phyloP scores from a whole-genome alignment of 2,113 vertebrate genomes.

The Romanogobio albipinnatus region DNA sequence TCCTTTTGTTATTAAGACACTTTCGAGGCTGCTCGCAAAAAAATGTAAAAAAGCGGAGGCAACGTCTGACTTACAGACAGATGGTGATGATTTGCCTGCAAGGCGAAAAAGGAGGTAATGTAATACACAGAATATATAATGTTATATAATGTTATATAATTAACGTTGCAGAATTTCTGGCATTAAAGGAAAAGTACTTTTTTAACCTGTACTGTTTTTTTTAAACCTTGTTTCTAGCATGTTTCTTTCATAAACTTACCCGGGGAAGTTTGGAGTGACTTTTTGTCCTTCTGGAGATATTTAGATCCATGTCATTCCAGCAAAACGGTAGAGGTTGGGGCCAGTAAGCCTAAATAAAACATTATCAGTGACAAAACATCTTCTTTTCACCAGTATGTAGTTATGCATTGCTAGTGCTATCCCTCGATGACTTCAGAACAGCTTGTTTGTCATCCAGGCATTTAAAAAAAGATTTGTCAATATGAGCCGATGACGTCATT shows the following conservation, averaged over 20 bases:
- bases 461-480: no score
- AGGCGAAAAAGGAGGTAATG: background rate
- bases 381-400: no score
- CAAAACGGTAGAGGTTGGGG: background rate
- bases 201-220: background rate
- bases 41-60: conserved; percentile 11
- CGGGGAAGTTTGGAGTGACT: background rate
- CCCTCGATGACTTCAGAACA: no score
- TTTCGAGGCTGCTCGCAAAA: background rate
- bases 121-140: conserved; percentile 10
- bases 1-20: conserved; percentile 14
- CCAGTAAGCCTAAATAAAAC: background rate
- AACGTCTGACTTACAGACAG: conserved; percentile 3
- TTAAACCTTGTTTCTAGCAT: background rate
- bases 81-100: background rate
- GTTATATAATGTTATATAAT: background rate
- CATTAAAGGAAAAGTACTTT: background rate
- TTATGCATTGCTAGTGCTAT: no score
- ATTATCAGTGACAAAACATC: background rate
- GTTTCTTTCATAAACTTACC: background rate
- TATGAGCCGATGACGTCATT: no score
- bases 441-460: no score
- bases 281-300: background rate
- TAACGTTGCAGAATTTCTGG: background rate
- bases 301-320: background rate